Conservation (phyloP, 2,888 invertebrate species). For the Drosophila melanosoma region DNA sequence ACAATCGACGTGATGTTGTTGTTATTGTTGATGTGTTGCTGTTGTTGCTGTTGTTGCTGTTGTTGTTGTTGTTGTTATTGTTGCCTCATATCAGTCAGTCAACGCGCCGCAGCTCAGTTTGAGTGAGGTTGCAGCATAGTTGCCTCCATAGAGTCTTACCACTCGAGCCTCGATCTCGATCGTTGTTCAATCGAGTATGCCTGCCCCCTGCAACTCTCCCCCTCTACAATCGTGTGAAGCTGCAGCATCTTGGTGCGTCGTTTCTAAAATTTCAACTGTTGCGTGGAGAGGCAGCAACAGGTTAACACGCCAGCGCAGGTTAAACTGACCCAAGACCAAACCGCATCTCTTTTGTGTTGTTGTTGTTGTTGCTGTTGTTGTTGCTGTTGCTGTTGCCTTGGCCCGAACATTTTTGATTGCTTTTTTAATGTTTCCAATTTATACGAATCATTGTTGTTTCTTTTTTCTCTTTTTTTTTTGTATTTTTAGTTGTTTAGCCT, state of each 20-base stretch:
- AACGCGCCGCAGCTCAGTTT: constrained; percentile 70
- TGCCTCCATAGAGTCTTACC: constrained; percentile 52
- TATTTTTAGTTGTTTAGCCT: constrained; percentile 8
- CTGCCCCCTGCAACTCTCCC: not conserved
- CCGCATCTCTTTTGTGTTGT: constrained; percentile 54
- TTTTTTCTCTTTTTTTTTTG: constrained; percentile 29
- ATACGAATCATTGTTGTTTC: constrained; percentile 80
- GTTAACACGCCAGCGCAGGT: constrained; percentile 79
- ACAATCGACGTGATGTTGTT: constrained; percentile 68
- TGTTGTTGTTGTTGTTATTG: constrained; percentile 42
- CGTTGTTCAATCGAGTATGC: constrained; percentile 63
- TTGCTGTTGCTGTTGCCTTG: constrained; percentile 62
- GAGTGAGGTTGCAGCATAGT: constrained; percentile 68
- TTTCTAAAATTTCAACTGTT: constrained; percentile 56
- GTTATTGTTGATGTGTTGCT: constrained; percentile 28
- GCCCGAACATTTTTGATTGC: constrained; percentile 79
- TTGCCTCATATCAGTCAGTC: constrained; percentile 76
- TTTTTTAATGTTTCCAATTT: constrained; percentile 80
- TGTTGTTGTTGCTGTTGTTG: constrained; percentile 12
- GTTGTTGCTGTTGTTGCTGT: too few species aligned
- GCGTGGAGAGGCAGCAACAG: constrained; percentile 69
- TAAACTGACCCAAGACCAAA: constrained; percentile 71
- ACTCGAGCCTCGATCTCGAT: constrained; percentile 61
- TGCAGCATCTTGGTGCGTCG: constrained; percentile 52
- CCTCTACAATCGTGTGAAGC: constrained; percentile 68